Percentiles rank a stretch among this genome's conserved stretches.
These are phyloP conservation scores for Condylostylus longicornis DNA, from an alignment of 1,140 invertebrate species.

Conservation along the genomic window DNA sequence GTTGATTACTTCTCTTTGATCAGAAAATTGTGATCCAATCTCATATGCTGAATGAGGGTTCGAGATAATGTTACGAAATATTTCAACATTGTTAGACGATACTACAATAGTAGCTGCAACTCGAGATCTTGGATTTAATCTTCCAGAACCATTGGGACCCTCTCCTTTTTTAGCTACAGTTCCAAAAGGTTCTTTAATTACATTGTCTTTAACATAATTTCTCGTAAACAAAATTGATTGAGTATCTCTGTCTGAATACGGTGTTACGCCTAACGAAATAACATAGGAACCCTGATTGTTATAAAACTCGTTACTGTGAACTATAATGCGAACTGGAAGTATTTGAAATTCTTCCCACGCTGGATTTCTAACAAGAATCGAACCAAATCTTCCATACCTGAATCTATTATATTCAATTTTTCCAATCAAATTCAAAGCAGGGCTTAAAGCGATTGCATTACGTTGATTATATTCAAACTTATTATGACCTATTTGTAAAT, in stretches of 20 bases:
- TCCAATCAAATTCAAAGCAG: conserved; percentile 67
- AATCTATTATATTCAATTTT: conserved; percentile 81
- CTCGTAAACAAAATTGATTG: conserved; percentile 75
- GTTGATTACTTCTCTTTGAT: conserved; percentile 86
- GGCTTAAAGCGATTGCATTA: conserved; percentile 62
- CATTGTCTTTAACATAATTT: conserved; percentile 78
- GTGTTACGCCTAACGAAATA: conserved; percentile 69
- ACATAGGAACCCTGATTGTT: conserved; percentile 78
- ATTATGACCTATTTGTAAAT: conserved; percentile 75
- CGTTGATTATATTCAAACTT: conserved; percentile 60
- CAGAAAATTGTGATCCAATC: conserved; percentile 85
- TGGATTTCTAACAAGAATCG: conserved; percentile 73
- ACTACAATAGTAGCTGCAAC: conserved; percentile 82
- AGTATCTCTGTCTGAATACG: conserved; percentile 51
- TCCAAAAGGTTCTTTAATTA: conserved; percentile 73
- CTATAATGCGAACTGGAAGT: conserved; percentile 50
- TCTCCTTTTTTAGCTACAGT: conserved; percentile 42
- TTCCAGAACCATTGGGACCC: conserved; percentile 25
- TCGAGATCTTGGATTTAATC: conserved; percentile 66
- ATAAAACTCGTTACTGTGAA: conserved; percentile 80
- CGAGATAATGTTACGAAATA: conserved; percentile 83
- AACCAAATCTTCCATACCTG: conserved; percentile 61
- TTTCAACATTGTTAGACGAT: conserved; percentile 75
- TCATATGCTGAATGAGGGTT: conserved; percentile 82
- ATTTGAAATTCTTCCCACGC: conserved; percentile 56